Base-by-base conservation (phyloP, 2,888 invertebrate species). In the Trimorus sp. region DNA sequence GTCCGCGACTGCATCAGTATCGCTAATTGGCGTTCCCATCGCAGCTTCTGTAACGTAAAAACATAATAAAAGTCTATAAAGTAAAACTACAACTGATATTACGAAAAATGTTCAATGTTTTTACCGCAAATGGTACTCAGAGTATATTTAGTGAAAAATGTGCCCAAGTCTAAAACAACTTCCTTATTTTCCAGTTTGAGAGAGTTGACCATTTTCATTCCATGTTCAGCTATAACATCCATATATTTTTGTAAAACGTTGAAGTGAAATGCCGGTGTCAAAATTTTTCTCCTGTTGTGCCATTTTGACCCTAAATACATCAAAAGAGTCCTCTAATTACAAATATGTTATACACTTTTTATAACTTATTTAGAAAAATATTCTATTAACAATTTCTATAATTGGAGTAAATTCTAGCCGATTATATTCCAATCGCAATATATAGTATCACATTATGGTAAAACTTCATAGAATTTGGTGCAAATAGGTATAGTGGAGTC, bases 121-220 rank as follows among this genome's bases (percentile, higher is more conserved):
- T 9, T 40, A 40, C 95, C 95, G 87, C 95, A 95, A 81, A 96
- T 94, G 38, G 94, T 93, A 88, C 95, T 94, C 0, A 96, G 92
- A 0, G 95, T 93, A 86, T 93, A 93, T 62, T 92, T 93, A 0
- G 95, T 93, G 49, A 95, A 91, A 16, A 94, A 89, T 5, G 93
- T 93, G 14, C 93, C 91, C 0, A 96, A 89, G 85, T 95, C 42
- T 15, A 66, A 9, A 11, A 79, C 40, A 3, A 90, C 85, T 2
- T 89, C 73, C 75, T 85, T 77, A 9, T 86, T 87, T 14, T 86
- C 68, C 7, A n/a, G 0, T 49, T 89, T 84, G 0, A 93, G 78
- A 2, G 83, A 73, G 1, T 87, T 75, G 0, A 91, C 83, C 51
- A 93, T 85, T 38, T 90, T 91, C 36, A 89, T 88, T 9, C 91